These are phyloP conservation scores for Ryuthela nishihirai DNA, from an alignment of 2,888 invertebrate species.

Conservation along the genomic window DNA sequence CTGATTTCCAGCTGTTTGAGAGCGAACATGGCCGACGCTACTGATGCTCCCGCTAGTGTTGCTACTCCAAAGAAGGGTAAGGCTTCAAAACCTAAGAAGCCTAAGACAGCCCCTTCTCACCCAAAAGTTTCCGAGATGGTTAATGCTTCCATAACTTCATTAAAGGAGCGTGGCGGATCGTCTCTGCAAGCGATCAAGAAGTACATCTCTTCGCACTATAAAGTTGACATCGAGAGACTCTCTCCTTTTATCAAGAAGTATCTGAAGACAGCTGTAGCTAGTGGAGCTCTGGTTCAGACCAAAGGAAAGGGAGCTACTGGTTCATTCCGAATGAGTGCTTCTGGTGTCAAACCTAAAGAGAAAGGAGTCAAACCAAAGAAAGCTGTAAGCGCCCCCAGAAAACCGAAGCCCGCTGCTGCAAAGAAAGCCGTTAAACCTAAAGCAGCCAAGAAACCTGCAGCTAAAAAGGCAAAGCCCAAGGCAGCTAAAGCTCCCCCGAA, in stretches of 20 bases:
- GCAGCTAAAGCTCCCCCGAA: constrained; percentile 21
- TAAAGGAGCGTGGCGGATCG: constrained; percentile 58
- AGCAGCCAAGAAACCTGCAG: constrained; percentile 21
- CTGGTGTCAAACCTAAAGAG: constrained; percentile 9
- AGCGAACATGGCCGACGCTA: constrained; percentile 20
- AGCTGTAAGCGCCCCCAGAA: constrained; percentile 1
- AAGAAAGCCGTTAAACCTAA: constrained; percentile 28
- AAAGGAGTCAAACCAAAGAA: constrained; percentile 29
- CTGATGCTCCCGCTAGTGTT: constrained; percentile 11
- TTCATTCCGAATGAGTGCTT: constrained; percentile 44
- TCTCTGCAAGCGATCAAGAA: constrained; percentile 62
- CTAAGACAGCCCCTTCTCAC: constrained; percentile 55
- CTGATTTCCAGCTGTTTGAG: neutral
- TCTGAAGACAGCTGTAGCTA: constrained; percentile 58
- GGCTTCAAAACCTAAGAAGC: constrained; percentile 33
- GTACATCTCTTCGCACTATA: constrained; percentile 60
- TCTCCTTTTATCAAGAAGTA: constrained; percentile 63
- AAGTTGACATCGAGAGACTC: constrained; percentile 51
- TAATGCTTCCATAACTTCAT: constrained; percentile 53
- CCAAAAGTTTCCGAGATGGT: constrained; percentile 60
- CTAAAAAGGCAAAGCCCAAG: constrained; percentile 34
- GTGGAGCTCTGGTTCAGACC: constrained; percentile 47
- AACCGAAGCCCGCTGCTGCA: constrained; percentile 13
- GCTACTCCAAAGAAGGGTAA: constrained; percentile 20
- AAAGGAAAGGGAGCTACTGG: constrained; percentile 47